Evolutionary conservation across 2,797 vertebrate genomes (phyloP).

Genomic region (Cossypha heuglini): DNA sequence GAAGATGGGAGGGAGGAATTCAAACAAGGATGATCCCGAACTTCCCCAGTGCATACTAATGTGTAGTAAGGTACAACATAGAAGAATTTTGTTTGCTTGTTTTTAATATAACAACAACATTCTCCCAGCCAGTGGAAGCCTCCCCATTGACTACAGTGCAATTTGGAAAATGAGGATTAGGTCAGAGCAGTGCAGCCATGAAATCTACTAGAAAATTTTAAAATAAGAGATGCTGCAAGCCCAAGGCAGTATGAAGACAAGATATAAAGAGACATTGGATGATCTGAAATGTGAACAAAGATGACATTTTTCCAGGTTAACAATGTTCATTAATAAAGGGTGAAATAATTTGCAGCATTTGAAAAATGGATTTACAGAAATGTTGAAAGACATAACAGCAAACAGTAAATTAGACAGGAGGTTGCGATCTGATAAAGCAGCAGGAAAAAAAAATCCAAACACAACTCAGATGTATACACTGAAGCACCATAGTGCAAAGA

Average conservation of each 20-base stretch:
- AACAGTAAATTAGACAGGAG: neutral
- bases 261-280: neutral
- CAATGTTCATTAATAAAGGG: neutral
- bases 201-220: neutral
- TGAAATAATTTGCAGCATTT: neutral
- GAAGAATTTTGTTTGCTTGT: neutral
- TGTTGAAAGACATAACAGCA: neutral
- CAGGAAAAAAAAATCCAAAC: neutral
- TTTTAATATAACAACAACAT: neutral
- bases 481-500: neutral
- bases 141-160: neutral
- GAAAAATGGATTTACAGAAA: neutral
- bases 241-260: neutral
- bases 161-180: neutral
- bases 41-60: no score
- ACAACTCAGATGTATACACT: neutral
- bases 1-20: neutral
- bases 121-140: neutral
- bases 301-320: slow-evolving; percentile 7
- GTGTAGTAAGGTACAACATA: neutral
- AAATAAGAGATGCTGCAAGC: neutral
- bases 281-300: neutral
- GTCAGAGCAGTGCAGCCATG: neutral
- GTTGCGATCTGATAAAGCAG: neutral
- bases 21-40: neutral